Percentiles rank a stretch among this genome's conserved stretches.
phyloP scores from a whole-genome alignment of 2,113 vertebrate species.

The Hymenochirus boettgeri region DNA sequence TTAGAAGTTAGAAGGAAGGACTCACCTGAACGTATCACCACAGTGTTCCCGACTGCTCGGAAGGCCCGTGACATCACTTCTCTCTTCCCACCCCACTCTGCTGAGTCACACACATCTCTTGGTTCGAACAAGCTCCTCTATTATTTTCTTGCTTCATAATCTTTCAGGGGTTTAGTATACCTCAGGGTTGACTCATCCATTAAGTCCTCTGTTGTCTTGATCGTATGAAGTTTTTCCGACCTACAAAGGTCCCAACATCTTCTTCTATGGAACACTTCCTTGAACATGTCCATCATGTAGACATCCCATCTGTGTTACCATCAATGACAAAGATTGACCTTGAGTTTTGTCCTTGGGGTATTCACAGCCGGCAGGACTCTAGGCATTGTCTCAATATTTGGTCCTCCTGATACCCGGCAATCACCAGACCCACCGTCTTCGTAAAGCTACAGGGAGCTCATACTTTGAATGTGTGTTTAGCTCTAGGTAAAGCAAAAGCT shows the following conservation, averaged over 20 bases:
- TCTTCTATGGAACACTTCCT: constrained; percentile 73
- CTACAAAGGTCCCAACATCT: constrained; percentile 69
- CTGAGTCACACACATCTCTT: constrained; percentile 80
- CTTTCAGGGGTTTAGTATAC: constrained; percentile 50
- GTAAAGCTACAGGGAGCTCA: constrained; percentile 51
- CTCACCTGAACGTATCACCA: constrained; percentile 82
- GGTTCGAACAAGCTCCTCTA: constrained; percentile 71
- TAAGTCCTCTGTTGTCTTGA: background rate
- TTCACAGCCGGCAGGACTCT: constrained; percentile 63
- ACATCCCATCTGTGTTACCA: constrained; percentile 74
- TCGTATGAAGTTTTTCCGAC: constrained; percentile 80
- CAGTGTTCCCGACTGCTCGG: constrained; percentile 72
- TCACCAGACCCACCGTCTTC: constrained; percentile 76
- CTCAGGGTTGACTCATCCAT: background rate
- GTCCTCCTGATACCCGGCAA: constrained; percentile 83
- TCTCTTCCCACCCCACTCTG: constrained; percentile 84
- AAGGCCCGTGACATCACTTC: constrained; percentile 90
- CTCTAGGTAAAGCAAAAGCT: constrained; percentile 77
- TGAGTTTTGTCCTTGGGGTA: constrained; percentile 71
- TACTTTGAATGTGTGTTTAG: constrained; percentile 55
- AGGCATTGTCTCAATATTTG: constrained; percentile 74
- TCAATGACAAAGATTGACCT: constrained; percentile 82
- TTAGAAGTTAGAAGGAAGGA: background rate
- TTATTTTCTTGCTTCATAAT: constrained; percentile 61
- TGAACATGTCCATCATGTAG: constrained; percentile 88